Base-by-base conservation (phyloP, 2,113 vertebrate genomes). In the Pelodiscus sinensis region DNA sequence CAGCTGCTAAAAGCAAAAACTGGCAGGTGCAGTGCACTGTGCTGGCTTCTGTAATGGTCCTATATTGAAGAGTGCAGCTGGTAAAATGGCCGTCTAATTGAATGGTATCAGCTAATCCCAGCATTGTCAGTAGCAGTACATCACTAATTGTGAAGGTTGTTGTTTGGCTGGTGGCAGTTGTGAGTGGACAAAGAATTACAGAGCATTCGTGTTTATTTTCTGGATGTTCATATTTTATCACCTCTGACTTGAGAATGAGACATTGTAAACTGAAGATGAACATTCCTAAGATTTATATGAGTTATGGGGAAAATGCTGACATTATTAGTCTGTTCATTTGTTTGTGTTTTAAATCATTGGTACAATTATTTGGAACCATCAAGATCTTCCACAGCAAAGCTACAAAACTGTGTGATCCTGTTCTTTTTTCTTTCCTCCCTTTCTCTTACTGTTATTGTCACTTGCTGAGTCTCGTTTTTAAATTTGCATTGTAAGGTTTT, bases 61-160 rank as follows among this genome's bases (percentile, higher is more conserved):
- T 85, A 60, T 86, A 60, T 91, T 85, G 91, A 92, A 87, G 60
- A 93, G 86, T 94, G 87, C 94, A 96, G 90, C 96, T 96, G 95
- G 92, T 93, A 93, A 97, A 95, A 96, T 90, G 88, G 65, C 75
- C 90, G 92, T 95, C 87, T 96, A 95, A 96, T 94, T 91, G 93
- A 97, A 94, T 58, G 82, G 91, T 89, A 94, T 82, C 80, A 83
- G 93, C 91, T 95, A 54, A 51, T 56, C 38, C 79, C 77, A 16
- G 24, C 82, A 78, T 90, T 88, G 87, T 89, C 92, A 81, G 19
- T 75, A 24, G 60, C 65, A 51, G 58, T 52, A 79, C 57, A 82
- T 95, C 92, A 60, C 79, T 94, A 93, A 95, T 84, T 88, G 88
- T 79, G 88, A 78, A 92, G 31, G 65, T n/a, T 86, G 5, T 79